These are phyloP conservation scores for Acromyrmex heyeri DNA, from an alignment of 1,140 invertebrate species.

Conservation along the genomic window DNA sequence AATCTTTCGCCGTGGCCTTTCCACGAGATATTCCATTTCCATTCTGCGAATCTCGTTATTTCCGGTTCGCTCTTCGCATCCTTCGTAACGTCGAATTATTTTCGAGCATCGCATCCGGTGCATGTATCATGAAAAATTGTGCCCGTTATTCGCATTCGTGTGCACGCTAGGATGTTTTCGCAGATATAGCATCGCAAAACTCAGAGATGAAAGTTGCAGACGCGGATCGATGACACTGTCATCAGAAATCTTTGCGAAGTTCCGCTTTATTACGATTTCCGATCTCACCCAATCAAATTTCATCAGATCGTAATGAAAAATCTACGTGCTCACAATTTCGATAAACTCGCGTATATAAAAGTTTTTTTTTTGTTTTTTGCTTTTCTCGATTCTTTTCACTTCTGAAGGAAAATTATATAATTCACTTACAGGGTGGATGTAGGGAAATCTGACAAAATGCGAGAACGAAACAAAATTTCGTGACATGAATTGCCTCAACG, in stretches of 20 bases:
- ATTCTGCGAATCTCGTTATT: conserved; percentile 66
- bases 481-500: conserved; percentile 27
- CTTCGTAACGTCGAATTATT: conserved; percentile 45
- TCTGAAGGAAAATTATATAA: conserved; percentile 37
- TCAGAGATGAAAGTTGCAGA: not conserved
- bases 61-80: conserved; percentile 54
- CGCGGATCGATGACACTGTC: not conserved
- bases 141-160: conserved; percentile 21
- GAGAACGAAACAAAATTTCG: conserved; percentile 42
- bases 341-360: conserved; percentile 14
- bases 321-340: conserved; percentile 23
- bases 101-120: conserved; percentile 15
- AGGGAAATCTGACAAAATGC: conserved; percentile 25
- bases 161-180: not conserved
- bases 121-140: conserved; percentile 32
- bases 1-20: conserved; percentile 38
- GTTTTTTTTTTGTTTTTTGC: not conserved
- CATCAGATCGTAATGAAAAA: not conserved
- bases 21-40: conserved; percentile 59
- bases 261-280: not conserved
- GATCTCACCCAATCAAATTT: conserved; percentile 29
- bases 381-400: conserved; percentile 4
- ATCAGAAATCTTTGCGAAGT: not conserved
- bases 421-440: conserved; percentile 19
- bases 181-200: not conserved